phyloP scores from a whole-genome alignment of 35 echinoderm and acorn worm genomes.

The Lytechinus variegatus region DNA sequence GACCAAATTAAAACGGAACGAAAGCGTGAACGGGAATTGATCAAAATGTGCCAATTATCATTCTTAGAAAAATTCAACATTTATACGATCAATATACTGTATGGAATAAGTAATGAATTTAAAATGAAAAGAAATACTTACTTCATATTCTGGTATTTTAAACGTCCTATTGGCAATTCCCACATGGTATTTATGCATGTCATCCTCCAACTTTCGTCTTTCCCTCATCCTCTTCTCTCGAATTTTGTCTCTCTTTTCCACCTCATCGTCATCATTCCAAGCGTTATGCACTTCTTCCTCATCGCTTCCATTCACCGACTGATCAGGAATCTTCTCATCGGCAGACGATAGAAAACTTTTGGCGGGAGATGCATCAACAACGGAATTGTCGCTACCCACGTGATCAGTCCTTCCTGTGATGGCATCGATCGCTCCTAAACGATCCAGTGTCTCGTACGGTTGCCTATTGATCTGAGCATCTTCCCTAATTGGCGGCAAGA shows the following conservation, averaged over 20 bases:
- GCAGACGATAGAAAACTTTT: constrained; percentile 19
- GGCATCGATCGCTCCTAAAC: background rate
- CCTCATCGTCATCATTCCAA: background rate
- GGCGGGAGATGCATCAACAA: background rate
- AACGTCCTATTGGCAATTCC: constrained; percentile 60
- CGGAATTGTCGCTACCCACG: constrained; percentile 30
- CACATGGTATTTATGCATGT: constrained; percentile 69
- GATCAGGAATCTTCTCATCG: background rate
- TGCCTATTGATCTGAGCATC: background rate
- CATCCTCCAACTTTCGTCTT: constrained; percentile 50
- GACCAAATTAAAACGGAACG: too few relatives aligned
- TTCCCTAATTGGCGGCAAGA: constrained; percentile 41
- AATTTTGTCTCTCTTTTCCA: background rate
- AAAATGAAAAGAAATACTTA: background rate
- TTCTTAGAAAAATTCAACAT: too few relatives aligned
- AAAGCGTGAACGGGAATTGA: too few relatives aligned
- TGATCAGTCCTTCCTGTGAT: background rate
- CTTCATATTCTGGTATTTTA: constrained; percentile 51
- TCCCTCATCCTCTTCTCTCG: constrained; percentile 43
- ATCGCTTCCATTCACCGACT: background rate
- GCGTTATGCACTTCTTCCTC: background rate
- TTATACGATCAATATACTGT: too few relatives aligned
- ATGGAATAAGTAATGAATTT: too few relatives aligned
- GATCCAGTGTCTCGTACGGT: background rate
- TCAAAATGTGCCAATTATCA: too few relatives aligned